Percentiles rank a stretch among this genome's conserved stretches.
Evolutionary conservation across 2,888 invertebrate species (phyloP).

Genomic region (Octodonta nipae): DNA sequence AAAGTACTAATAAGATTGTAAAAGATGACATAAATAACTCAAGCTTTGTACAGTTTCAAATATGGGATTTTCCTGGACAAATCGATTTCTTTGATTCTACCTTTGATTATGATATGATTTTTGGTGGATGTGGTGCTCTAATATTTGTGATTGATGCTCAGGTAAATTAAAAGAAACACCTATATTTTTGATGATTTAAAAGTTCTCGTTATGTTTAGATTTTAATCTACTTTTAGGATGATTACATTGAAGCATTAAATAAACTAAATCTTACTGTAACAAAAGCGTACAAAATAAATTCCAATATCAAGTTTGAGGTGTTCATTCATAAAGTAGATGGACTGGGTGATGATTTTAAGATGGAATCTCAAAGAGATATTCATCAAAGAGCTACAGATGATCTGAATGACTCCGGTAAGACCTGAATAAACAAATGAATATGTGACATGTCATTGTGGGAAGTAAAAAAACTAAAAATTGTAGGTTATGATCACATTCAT

Average conservation of each 20-base stretch:
- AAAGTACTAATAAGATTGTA: constrained; percentile 95
- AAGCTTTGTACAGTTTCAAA: constrained; percentile 98
- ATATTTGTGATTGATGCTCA: constrained; percentile 99
- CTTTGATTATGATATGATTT: constrained; percentile 91
- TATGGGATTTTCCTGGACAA: constrained; percentile 99
- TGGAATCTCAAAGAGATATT: constrained; percentile 97
- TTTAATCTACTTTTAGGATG: constrained; percentile 54
- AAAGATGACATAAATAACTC: constrained; percentile 96
- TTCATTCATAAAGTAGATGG: constrained; percentile 99
- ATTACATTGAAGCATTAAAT: constrained; percentile 89
- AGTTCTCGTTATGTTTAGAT: neutral
- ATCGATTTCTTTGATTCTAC: constrained; percentile 94
- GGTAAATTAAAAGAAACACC: constrained; percentile 31
- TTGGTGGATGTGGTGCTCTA: constrained; percentile 91
- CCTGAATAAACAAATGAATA: too few relatives aligned
- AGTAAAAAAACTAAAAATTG: too few relatives aligned
- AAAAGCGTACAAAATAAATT: constrained; percentile 90
- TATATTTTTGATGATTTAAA: constrained; percentile 1
- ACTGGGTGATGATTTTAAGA: constrained; percentile 95
- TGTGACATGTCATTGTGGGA: too few relatives aligned
- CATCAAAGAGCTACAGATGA: constrained; percentile 94
- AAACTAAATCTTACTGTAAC: constrained; percentile 87
- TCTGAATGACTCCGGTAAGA: constrained; percentile 69
- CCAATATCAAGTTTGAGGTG: constrained; percentile 91
- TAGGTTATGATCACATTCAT: constrained; percentile 69